Conservation (phyloP, 2,888 invertebrate genomes). For the Hymenopus coronatus region DNA sequence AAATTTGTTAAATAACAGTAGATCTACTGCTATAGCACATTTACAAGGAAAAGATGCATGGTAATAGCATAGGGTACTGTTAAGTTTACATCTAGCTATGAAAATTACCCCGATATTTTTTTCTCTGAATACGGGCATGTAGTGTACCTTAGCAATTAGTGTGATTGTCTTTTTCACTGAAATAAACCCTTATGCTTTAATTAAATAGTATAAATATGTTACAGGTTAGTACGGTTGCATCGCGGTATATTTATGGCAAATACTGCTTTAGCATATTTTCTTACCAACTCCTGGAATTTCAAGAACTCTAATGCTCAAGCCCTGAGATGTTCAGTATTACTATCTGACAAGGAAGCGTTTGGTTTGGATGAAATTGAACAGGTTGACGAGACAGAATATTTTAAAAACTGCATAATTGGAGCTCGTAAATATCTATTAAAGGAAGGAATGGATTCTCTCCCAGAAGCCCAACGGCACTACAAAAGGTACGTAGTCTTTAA, state of each 20-base stretch:
- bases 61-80: no score
- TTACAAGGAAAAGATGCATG: no score
- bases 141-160: no score
- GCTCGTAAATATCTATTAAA: conserved; percentile 64
- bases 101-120: no score
- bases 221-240: conserved; percentile 75
- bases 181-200: no score
- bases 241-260: conserved; percentile 76
- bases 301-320: conserved; percentile 58
- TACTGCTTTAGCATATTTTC: conserved; percentile 69
- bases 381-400: conserved; percentile 40
- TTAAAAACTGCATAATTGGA: conserved; percentile 57
- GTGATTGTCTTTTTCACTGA: no score
- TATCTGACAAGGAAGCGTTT: neutral
- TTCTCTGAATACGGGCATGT: no score
- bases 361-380: conserved; percentile 49
- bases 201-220: conserved; percentile 30
- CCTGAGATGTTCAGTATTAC: neutral
- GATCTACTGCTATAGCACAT: no score
- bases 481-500: conserved; percentile 47
- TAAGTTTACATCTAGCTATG: no score
- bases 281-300: conserved; percentile 75
- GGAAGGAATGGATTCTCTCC: conserved; percentile 59
- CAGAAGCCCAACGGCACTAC: conserved; percentile 52
- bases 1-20: no score